Evolutionary conservation across 2,888 invertebrate species (phyloP).

Genomic region (Mechanitis mazaeus): DNA sequence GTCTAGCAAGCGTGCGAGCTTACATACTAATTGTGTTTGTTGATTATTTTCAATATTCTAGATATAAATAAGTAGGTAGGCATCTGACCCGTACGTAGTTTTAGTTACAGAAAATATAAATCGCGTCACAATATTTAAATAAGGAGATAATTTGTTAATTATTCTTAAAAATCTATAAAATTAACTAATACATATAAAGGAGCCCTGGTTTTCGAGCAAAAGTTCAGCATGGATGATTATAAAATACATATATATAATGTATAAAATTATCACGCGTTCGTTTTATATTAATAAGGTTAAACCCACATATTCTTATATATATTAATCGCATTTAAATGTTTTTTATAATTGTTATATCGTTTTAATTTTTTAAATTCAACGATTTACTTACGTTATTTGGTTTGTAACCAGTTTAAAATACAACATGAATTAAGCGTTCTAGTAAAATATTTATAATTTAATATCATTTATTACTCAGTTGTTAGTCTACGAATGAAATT

Average conservation of each 20-base stretch:
- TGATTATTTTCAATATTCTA: conserved; percentile 3
- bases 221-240: conserved; percentile 58
- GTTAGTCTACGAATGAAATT: too few species aligned
- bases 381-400: background rate
- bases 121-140: conserved; percentile 25
- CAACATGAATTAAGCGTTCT: background rate
- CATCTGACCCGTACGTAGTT: conserved; percentile 27
- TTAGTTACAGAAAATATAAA: conserved; percentile 16
- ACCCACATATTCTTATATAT: conserved; percentile 17
- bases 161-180: conserved; percentile 48
- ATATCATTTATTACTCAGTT: too few species aligned
- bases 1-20: conserved; percentile 5
- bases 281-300: conserved; percentile 28
- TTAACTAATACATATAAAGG: conserved; percentile 46
- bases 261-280: conserved; percentile 44
- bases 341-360: conserved; percentile 13
- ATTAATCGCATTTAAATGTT: conserved; percentile 16
- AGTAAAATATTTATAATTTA: background rate
- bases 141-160: conserved; percentile 32
- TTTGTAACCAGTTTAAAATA: conserved; percentile 1
- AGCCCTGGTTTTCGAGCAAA: conserved; percentile 56
- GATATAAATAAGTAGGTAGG: conserved; percentile 28
- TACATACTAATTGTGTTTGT: conserved; percentile 1
- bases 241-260: conserved; percentile 43
- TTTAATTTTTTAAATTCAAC: conserved; percentile 10